Evolutionary conservation across 1,140 invertebrate genomes (phyloP).

Genomic region (Delia radicum): DNA sequence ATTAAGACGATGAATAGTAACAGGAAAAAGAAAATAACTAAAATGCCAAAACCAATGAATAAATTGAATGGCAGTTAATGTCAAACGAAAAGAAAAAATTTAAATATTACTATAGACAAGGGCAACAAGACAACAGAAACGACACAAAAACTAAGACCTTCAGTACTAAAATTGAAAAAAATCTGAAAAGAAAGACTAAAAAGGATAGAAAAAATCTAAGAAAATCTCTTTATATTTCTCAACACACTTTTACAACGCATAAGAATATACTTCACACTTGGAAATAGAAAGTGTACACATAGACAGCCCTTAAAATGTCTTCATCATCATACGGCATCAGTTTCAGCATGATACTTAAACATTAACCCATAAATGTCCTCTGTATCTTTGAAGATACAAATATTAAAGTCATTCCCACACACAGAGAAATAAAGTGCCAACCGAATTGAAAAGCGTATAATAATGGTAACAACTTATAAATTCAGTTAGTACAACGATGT

Average conservation of each 20-base stretch:
- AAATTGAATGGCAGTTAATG: neutral
- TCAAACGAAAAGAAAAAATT: neutral
- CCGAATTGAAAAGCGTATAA: too few relatives aligned
- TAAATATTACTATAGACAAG: neutral
- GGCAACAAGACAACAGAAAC: neutral
- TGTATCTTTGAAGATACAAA: too few relatives aligned
- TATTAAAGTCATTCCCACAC: too few relatives aligned
- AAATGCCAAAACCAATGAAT: slow-evolving; percentile 1
- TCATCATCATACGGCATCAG: neutral
- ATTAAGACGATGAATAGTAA: neutral
- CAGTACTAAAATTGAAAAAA: neutral
- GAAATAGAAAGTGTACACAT: neutral
- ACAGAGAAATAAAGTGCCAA: too few relatives aligned
- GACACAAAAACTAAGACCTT: neutral
- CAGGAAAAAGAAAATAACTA: neutral
- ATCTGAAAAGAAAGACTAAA: neutral
- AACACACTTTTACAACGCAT: neutral
- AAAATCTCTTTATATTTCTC: neutral
- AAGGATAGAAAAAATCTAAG: neutral
- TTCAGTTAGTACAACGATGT: too few relatives aligned
- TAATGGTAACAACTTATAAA: too few relatives aligned
- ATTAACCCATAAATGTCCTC: too few relatives aligned
- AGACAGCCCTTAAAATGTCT: neutral
- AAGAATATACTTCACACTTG: neutral
- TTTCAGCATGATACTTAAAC: neutral